Base-by-base conservation (phyloP, 2,797 vertebrate species). In the Myiotriccus ornatus region DNA sequence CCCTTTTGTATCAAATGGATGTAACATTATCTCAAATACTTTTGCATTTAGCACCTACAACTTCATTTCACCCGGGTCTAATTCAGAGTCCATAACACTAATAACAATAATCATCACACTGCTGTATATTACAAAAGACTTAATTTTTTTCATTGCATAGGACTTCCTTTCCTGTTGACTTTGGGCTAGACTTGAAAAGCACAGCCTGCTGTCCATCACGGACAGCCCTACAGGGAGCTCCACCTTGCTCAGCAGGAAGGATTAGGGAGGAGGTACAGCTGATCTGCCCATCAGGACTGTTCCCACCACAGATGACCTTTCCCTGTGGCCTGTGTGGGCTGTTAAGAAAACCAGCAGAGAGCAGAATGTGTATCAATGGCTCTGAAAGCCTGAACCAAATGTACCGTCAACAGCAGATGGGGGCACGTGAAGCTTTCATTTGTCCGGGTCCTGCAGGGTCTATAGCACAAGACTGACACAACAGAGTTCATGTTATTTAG, bases 1-100 rank as follows among this genome's bases (percentile, higher is more conserved):
- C 4, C 1, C 6, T 86, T 89, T 79, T 83, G 77, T 96, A 95
- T 90, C 5, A 7, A 95, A 73, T 23, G 18, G 86, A 93, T 27
- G 32, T 35, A 63, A 89, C 92, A 82, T 68, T 41, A 87, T 52
- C 44, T 64, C 4, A 4, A 39, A 57, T 65, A 41, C 53, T 62
- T 94, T 76, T 76, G 22, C 41, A 62, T 82, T 87, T 85, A 87
- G 46, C 76, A 76, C 32, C 65, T 90, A 65, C 37, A 90, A 37
- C 43, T 94, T 89, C n/a, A 91, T 90, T 94, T 81, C 41, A 60
- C 43, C 16, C 6, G 35, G 15, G 56, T 39, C 82, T 81, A 56
- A 47, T 17, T 74, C 2, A 9, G 16, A 23, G 24, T 59, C 53
- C 30, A 32, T 46, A 70, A 34, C 6, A 59, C 56, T 14, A 73